A percentile compares a stretch with the other conserved stretches of the same genome.
Conservation (phyloP, 2,113 vertebrate genomes). For the Spizaetus ornatus region DNA sequence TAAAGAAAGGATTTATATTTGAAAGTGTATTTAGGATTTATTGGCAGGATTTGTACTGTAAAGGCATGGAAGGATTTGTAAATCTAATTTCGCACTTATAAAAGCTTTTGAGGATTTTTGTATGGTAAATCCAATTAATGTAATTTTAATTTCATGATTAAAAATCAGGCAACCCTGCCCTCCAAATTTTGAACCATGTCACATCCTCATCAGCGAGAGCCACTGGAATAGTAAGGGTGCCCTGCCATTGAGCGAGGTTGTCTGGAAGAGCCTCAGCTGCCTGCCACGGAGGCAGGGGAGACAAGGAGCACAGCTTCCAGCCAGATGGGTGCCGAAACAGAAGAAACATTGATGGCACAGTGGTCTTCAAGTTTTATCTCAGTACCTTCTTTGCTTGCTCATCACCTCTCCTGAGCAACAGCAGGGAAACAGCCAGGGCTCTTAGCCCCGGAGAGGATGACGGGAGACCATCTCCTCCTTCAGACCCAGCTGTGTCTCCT, state of each 20-base stretch:
- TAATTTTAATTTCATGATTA: neutral
- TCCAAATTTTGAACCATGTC: neutral
- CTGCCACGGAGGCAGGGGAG: neutral
- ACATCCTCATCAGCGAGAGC: neutral
- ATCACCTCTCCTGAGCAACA: neutral
- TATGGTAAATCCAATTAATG: conserved; percentile 19
- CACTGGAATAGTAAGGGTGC: neutral
- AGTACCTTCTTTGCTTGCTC: neutral
- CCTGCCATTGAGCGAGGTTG: neutral
- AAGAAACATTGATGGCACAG: neutral
- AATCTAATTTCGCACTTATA: conserved; percentile 35
- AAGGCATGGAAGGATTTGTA: conserved; percentile 33
- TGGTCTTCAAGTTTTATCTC: neutral
- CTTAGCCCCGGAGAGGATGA: neutral
- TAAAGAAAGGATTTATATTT: conserved; percentile 55
- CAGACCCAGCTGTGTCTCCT: neutral
- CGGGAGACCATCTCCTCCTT: neutral
- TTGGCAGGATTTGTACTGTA: conserved; percentile 23
- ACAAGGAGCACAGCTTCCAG: neutral
- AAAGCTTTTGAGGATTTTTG: conserved; percentile 15
- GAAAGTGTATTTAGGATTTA: conserved; percentile 51
- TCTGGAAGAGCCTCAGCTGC: neutral
- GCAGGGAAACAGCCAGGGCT: neutral
- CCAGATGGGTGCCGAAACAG: neutral
- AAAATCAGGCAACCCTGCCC: neutral